phyloP scores from a whole-genome alignment of 2,888 invertebrate species.

The Rhagophthalmus giganteus region DNA sequence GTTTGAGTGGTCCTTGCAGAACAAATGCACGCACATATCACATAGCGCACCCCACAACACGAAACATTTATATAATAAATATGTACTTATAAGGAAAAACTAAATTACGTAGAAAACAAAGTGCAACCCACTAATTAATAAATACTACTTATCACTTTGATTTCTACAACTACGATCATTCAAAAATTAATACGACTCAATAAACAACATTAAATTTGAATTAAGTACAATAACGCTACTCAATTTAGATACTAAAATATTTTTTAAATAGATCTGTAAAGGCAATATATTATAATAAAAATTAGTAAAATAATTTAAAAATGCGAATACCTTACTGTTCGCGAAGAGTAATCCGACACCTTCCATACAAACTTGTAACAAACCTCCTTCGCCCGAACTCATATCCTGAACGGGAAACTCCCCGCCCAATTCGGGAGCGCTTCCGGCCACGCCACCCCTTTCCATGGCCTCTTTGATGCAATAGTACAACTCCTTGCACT shows the following conservation, averaged over 20 bases:
- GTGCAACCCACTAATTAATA: conserved; percentile 7
- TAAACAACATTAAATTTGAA: no score
- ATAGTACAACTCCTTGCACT: conserved; percentile 98
- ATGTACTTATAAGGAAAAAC: conserved; percentile 36
- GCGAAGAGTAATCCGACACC: conserved; percentile 98
- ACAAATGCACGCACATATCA: conserved; percentile 59
- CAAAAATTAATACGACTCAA: no score
- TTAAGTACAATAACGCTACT: no score
- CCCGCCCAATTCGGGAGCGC: conserved; percentile 76
- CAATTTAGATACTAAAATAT: no score
- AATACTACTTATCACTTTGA: not conserved
- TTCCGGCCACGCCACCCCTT: conserved; percentile 75
- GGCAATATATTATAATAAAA: conserved; percentile 1
- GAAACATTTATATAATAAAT: no score
- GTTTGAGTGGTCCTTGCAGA: conserved; percentile 81
- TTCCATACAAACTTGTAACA: conserved; percentile 98
- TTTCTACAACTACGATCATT: not conserved
- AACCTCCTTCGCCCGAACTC: conserved; percentile 94
- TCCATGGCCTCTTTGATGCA: conserved; percentile 99
- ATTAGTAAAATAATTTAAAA: no score
- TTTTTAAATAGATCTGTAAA: no score
- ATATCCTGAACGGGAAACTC: conserved; percentile 99
- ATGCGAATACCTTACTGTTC: conserved; percentile 99
- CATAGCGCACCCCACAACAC: conserved; percentile 57
- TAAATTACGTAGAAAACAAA: conserved; percentile 22